Percentiles rank a stretch among this genome's conserved stretches.
Conservation (phyloP, 2,113 vertebrate genomes). For the Brachypodius melanocephalos region DNA sequence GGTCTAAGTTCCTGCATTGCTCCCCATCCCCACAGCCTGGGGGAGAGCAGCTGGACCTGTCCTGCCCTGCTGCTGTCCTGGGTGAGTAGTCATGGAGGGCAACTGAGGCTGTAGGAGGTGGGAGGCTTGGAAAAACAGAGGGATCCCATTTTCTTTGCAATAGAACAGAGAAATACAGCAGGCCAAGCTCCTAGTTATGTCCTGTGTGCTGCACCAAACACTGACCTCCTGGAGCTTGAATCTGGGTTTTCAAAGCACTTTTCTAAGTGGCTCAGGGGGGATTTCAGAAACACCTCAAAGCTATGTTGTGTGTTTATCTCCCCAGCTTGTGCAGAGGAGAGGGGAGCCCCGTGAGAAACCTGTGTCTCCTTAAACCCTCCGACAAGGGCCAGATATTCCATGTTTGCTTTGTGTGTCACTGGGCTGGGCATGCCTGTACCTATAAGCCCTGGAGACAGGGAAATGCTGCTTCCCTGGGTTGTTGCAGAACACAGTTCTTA, state of each 20-base stretch:
- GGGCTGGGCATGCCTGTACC: background rate
- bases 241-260: background rate
- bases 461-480: background rate
- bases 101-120: background rate
- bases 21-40: background rate
- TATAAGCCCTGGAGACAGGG: background rate
- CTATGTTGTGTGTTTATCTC: background rate
- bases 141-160: background rate
- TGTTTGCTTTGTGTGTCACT: fast-evolving
- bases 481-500: background rate
- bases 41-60: background rate
- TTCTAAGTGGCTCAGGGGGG: background rate
- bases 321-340: background rate
- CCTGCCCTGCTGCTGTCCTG: background rate
- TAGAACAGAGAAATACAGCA: background rate
- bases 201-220: background rate
- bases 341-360: fast-evolving
- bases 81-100: background rate
- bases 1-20: background rate
- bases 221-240: background rate
- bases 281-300: background rate
- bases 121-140: background rate
- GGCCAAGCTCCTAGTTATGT: background rate
- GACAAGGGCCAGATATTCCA: background rate
- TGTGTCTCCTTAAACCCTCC: fast-evolving